Base-by-base conservation (phyloP, 2,113 vertebrate genomes). In the Brachyhypopomus gauderio region DNA sequence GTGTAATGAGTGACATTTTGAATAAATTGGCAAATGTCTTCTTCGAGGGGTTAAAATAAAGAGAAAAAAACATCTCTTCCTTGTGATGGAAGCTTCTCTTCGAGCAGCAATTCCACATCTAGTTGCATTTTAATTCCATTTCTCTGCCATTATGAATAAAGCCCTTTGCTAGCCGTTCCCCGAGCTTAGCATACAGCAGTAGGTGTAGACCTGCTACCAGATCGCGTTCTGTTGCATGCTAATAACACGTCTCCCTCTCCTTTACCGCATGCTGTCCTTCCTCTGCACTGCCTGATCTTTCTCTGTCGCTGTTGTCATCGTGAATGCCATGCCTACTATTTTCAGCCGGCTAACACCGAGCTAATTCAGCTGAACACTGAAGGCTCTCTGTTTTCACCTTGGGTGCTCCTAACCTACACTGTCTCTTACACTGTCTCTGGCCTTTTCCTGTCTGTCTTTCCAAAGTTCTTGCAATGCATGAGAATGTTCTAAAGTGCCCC, bases 401-500 rank as follows among this genome's bases (percentile, higher is more conserved):
- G 85, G 89, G 89, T 82, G 19, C 85, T 90, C 86, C 88, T 93
- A 92, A 92, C 90, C 90, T 91, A 86, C 83, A 72, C 90, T 96
- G 89, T 94, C 90, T 93, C 77, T 93, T 91, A 86, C 83, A 72
- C 90, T 96, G 89, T 94, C 90, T 93, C 77, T 93, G 71, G 82
- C 87, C 83, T 90, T 92, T 87, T 90, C 95, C 93, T 95, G 92
- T 91, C 94, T 96, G 92, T 92, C 90, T 94, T 92, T 94, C 91
- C 94, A 92, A 97, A 99, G 98, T 99, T 94, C 96, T 99, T 93
- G 98, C 98, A 94, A 99, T 99, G 98, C 96, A 99, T 94, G 98
- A 99, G 92, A 99, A 99, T 95, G 98, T 99, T 91, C 97, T 99
- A 95, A 99, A 99, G 96, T 99, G 98, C 93, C 98, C 98, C 88